Evolutionary conservation across 2,888 invertebrate species (phyloP), one percentile per base, ranked within the genome.

Genomic region (Aporophyla nigra): DNA sequence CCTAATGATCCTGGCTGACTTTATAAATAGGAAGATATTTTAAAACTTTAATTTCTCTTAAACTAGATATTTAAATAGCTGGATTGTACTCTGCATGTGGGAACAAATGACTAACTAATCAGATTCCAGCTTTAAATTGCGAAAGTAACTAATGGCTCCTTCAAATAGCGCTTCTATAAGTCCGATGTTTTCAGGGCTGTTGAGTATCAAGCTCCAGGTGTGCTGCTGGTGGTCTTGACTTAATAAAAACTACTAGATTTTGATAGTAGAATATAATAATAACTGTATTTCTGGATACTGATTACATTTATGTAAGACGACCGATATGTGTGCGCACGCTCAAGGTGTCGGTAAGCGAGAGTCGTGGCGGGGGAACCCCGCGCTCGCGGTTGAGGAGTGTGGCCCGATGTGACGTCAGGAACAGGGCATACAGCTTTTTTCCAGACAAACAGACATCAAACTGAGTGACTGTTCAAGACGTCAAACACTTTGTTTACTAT

Each of bases 21-120:
- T 77, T 77, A 63, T 77, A 73, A 0, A 77, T 19, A 12, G 53
- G 77, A 14, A 73, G 2, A 33, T 69, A 72, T 68, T 72, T 72
- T 49, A 70, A 27, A 10, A 74, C 7, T 7, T 61, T 68, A 5
- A 9, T 24, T 19, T 72, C 59, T 62, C n/a, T 40, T n/a, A n/a
- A 24, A 67, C 67, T 51, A 68, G 21, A 33, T 43, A 33, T 51
- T 61, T 9, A 61, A 72, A 87, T 12, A 86, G 53, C n/a, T 27
- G 1, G 14, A 85, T 40, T 9, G 84, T 76, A 67, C 81, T 88
- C 14, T 71, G 78, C 80, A 85, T 87, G 49, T 79, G 21, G 4
- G 86, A 84, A 9, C 80, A 3, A 9, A 85, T 59, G 6, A 72
- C 27, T 9, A 75, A 46, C 46, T 72, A 46, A 24, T 63, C 72